Evolutionary conservation across 2,113 vertebrate species (phyloP), one percentile per base, ranked within the genome.

Genomic region (Calonectris borealis): DNA sequence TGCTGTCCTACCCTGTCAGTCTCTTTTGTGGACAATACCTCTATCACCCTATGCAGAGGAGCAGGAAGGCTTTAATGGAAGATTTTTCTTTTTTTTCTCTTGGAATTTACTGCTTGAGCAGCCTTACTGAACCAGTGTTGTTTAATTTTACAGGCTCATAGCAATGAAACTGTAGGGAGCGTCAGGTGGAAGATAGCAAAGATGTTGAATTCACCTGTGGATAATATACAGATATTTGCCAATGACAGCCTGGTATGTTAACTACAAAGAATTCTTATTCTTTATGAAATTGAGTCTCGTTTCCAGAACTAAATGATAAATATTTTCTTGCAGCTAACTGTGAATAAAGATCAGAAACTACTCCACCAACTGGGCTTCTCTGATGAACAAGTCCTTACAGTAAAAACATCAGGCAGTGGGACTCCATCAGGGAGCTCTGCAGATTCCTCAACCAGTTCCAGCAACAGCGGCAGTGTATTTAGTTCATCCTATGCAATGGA

Each of bases 181-280:
- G 98, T 99, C 97, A 98, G 99, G 84, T 99, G 99, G 99, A 99
- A 99, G 98, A 99, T 99, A 80, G 98, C 99, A n/a, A 99, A 99
- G 90, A 99, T 99, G 96, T 95, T 99, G 96, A 99, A 98, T 97
- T 99, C 99, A 44, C 99, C 99, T 8, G 98, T 99, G 98, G 99
- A 99, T 96, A 99, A 99, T 69, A 99, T 99, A 92, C 99, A 99
- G 97, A 99, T 99, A 98, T 99, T 99, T 98, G 99, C 99, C 83
- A 99, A 99, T 88, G 99, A 99, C 60, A 99, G 99, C 83, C 98
- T 99, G 99, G 99, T 99, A 96, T 96, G 99, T 98, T 84, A 73
- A 55, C 88, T 83, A 32, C 29, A 77, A 71, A 66, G 16, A 70
- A 29, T 68, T 88, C 49, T 70, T 11, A 9, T 76, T 82, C 55